These are phyloP conservation scores for Rhynchonycteris naso DNA, from an alignment of 2,797 vertebrate genomes.

Conservation along the genomic window DNA sequence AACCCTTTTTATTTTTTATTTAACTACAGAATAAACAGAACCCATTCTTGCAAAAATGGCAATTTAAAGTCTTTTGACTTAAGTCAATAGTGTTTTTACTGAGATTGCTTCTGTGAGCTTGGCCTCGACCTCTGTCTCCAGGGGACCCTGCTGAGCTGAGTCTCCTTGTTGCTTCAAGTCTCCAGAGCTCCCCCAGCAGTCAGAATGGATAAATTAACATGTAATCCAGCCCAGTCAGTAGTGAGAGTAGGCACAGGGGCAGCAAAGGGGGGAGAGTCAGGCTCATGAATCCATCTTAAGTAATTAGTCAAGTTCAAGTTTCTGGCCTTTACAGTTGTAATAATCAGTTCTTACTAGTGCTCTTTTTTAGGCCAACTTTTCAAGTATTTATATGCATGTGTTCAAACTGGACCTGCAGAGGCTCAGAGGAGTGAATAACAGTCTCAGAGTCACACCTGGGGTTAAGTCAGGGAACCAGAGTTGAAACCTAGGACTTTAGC, in stretches of 20 bases:
- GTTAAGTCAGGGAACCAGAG: background rate
- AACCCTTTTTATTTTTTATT: constrained; percentile 18
- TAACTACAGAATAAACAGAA: constrained; percentile 61
- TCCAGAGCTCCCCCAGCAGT: background rate
- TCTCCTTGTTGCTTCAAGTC: constrained; percentile 35
- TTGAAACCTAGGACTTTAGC: background rate
- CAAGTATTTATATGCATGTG: background rate
- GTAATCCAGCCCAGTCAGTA: background rate
- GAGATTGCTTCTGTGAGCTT: background rate
- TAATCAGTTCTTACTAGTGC: background rate
- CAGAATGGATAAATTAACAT: constrained; percentile 29
- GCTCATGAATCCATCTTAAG: background rate
- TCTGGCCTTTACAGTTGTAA: background rate
- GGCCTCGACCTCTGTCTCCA: background rate
- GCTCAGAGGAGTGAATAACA: background rate
- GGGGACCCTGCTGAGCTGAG: background rate
- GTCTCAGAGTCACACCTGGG: background rate
- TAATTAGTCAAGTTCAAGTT: background rate
- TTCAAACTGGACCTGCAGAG: background rate
- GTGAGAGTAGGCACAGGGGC: background rate
- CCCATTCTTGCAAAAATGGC: constrained; percentile 43
- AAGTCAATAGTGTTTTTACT: background rate
- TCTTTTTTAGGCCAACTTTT: background rate
- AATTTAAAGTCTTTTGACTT: constrained; percentile 53
- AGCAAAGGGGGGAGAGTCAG: background rate